Base-by-base conservation (phyloP, 2,888 invertebrate genomes). In the Sinelater perroti region DNA sequence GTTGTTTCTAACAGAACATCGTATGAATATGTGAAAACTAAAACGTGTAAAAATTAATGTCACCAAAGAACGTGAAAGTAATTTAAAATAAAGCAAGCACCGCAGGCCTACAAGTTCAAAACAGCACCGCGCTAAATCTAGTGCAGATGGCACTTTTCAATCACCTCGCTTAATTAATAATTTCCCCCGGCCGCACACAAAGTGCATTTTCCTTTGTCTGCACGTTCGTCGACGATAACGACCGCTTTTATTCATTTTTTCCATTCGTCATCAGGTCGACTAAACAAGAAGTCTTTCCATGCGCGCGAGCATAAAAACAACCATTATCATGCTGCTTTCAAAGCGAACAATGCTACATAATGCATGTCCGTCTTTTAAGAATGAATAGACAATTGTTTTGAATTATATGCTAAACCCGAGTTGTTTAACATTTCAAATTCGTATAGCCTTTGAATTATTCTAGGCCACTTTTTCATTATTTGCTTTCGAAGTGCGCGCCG, bases 341-440 rank as follows among this genome's bases (percentile, higher is more conserved):
- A 65, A 64, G 62, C 66, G 65, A 67, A 69, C 69, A 67, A 65
- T 67, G 64, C 66, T 67, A 67, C 67, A 69, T 69, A 69, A 69
- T 69, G 67, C 67, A 68, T 66, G 62, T 60, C 64, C 64, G 65
- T 67, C 67, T 67, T 67, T 58, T 61, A 65, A 63, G 61, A 67
- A 68, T 68, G 69, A 68, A 69, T 69, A 68, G 66, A 65, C 67
- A 68, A 69, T 69, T 69, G 69, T 68, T 69, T 69, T 67, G 67
- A 67, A 63, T 67, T 65, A 66, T 66, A 65, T 60, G 64, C 64
- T 66, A 65, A 63, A 61, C 60, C 64, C 60, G 61, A 60, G 61
- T 63, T 60, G 67, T 62, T 67, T 67, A 67, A 64, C 65, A 67
- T 69, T 69, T 69, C 60, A 66, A 63, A 68, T 64, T 62, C 63